These are phyloP conservation scores for Antennarius maculatus DNA, from an alignment of 2,797 vertebrate genomes.

Conservation along the genomic window DNA sequence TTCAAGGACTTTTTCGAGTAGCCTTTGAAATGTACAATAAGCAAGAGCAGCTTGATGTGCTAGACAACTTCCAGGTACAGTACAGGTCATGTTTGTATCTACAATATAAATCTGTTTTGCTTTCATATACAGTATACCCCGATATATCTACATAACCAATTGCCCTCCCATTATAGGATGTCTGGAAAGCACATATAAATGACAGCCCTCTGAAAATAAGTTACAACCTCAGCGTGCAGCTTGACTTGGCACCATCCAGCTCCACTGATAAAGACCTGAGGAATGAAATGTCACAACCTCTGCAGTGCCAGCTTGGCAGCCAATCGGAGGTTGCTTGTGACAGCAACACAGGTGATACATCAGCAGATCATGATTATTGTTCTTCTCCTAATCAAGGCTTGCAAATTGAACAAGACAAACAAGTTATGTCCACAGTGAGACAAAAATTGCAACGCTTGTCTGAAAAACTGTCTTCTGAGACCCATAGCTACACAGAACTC, in stretches of 20 bases:
- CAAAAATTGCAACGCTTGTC: slow-evolving; percentile 66
- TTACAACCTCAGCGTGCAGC: slow-evolving; percentile 74
- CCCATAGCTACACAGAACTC: slow-evolving; percentile 42
- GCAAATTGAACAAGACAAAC: slow-evolving; percentile 26
- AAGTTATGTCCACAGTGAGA: slow-evolving; percentile 34
- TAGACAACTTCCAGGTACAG: slow-evolving; percentile 84
- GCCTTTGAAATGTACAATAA: slow-evolving; percentile 85
- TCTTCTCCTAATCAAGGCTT: slow-evolving; percentile 31
- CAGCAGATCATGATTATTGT: slow-evolving; percentile 83
- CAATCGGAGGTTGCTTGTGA: background rate
- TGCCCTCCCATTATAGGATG: slow-evolving; percentile 65
- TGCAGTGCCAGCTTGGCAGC: slow-evolving; percentile 2
- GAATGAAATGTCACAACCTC: slow-evolving; percentile 21
- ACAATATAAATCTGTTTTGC: background rate
- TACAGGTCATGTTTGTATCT: background rate
- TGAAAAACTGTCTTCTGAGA: slow-evolving; percentile 49
- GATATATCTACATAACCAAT: background rate
- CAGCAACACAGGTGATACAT: slow-evolving; percentile 34
- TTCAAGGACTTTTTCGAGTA: slow-evolving; percentile 86
- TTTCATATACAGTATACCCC: background rate
- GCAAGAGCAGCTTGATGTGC: slow-evolving; percentile 82
- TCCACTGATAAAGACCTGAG: slow-evolving; percentile 22
- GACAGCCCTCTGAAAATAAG: slow-evolving; percentile 72
- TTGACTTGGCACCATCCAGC: slow-evolving; percentile 44
- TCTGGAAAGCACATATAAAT: slow-evolving; percentile 84